A percentile compares a stretch with the other conserved stretches of the same genome.
phyloP scores from a whole-genome alignment of 2,113 vertebrate genomes.

The Mionectes macconnelli region DNA sequence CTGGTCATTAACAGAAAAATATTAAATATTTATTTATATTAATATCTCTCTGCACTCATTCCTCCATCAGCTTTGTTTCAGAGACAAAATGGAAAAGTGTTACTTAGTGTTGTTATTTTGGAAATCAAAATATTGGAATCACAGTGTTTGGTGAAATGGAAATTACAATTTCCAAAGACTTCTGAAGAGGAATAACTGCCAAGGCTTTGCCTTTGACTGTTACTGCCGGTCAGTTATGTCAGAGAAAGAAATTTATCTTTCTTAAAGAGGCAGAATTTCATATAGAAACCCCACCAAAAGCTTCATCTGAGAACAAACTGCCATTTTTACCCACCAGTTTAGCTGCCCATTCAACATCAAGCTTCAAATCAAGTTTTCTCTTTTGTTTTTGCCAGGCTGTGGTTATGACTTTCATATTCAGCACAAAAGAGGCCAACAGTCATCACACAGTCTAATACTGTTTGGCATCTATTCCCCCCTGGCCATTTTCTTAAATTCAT shows the following conservation, averaged over 20 bases:
- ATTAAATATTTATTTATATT: background rate
- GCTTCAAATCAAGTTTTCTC: background rate
- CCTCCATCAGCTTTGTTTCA: background rate
- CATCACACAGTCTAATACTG: background rate
- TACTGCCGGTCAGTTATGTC: background rate
- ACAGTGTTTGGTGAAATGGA: background rate
- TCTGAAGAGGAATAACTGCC: background rate
- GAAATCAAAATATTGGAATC: background rate
- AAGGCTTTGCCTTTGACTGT: background rate
- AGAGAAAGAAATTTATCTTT: background rate
- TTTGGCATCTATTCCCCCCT: background rate
- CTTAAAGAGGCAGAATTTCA: background rate
- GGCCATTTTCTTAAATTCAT: background rate
- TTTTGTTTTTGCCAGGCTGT: background rate
- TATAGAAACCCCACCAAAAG: background rate
- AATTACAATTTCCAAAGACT: background rate
- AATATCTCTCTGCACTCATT: background rate
- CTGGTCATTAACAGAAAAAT: background rate
- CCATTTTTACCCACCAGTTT: background rate
- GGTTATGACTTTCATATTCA: background rate
- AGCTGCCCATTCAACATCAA: background rate
- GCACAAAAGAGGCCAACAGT: background rate
- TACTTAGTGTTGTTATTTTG: background rate
- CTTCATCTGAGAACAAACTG: background rate
- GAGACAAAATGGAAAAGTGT: background rate